Conservation (phyloP, 2,888 invertebrate genomes). For the Allygus modestus region DNA sequence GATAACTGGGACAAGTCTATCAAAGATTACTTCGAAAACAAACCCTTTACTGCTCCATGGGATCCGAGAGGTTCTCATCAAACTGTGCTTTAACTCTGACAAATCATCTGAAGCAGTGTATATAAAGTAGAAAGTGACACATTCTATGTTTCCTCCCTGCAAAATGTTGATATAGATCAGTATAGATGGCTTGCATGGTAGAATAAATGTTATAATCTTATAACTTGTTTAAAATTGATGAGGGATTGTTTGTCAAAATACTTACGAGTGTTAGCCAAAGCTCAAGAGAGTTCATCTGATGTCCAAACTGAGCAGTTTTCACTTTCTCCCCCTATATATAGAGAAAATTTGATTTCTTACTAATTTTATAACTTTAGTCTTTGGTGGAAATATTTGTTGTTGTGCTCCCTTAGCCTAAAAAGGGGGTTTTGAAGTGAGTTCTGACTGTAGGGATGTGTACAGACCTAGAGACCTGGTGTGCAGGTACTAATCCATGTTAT, state of each 20-base stretch:
- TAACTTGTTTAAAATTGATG: neutral
- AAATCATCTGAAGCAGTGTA: constrained; percentile 1
- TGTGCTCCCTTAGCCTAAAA: too few species aligned
- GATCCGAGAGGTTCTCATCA: neutral
- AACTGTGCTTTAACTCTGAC: neutral
- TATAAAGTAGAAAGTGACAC: neutral
- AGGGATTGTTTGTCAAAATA: neutral
- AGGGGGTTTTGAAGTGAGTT: too few species aligned
- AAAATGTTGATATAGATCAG: neutral
- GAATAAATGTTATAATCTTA: neutral
- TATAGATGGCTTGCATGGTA: neutral
- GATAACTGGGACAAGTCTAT: neutral
- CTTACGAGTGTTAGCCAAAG: too few species aligned
- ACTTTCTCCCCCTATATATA: neutral
- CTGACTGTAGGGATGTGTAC: too few species aligned
- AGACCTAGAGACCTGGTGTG: too few species aligned
- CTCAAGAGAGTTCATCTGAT: too few species aligned
- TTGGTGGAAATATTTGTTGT: too few species aligned
- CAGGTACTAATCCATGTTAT: too few species aligned
- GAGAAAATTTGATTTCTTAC: neutral
- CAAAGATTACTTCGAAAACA: neutral
- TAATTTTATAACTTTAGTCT: too few species aligned
- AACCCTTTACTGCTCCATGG: neutral
- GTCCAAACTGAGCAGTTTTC: too few species aligned
- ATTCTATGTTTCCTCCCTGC: neutral